Evolutionary conservation across 2,113 vertebrate species (phyloP).

Genomic region (Austrofundulus limnaeus): DNA sequence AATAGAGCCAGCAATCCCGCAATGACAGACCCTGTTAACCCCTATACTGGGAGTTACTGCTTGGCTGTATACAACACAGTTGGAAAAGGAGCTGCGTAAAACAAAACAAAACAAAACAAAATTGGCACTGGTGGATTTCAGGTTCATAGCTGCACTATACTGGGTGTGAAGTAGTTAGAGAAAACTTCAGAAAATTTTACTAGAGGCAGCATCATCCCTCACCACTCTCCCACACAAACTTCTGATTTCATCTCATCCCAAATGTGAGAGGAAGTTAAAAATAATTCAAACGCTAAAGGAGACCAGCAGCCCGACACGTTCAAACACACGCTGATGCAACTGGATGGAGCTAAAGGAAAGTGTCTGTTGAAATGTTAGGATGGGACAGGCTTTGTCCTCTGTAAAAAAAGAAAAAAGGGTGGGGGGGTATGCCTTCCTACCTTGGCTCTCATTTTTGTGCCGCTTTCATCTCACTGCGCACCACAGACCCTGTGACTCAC

Average conservation of each 20-base stretch:
- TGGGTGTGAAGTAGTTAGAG: slow-evolving; percentile 28
- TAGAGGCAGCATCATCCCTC: slow-evolving; percentile 51
- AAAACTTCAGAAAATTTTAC: slow-evolving; percentile 40
- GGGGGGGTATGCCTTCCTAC: slow-evolving; percentile 38
- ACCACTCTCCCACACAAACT: slow-evolving; percentile 58
- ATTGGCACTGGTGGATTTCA: slow-evolving; percentile 25
- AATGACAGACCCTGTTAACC: slow-evolving; percentile 63
- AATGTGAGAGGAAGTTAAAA: slow-evolving; percentile 64
- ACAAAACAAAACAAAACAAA: slow-evolving; percentile 11
- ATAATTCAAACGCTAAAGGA: slow-evolving; percentile 59
- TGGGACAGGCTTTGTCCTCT: slow-evolving; percentile 56
- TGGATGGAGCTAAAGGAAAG: slow-evolving; percentile 39
- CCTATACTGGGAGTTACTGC: slow-evolving; percentile 32
- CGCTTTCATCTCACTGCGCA: slow-evolving; percentile 66
- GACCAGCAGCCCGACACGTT: slow-evolving; percentile 54
- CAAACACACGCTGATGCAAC: slow-evolving; percentile 41
- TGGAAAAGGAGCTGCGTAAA: slow-evolving; percentile 18
- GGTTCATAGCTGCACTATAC: slow-evolving; percentile 29
- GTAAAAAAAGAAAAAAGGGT: slow-evolving; percentile 42
- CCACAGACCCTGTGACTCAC: slow-evolving; percentile 67
- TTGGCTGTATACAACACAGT: slow-evolving; percentile 23
- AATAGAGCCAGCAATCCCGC: slow-evolving; percentile 74
- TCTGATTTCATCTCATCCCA: slow-evolving; percentile 66
- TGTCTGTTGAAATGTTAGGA: slow-evolving; percentile 49
- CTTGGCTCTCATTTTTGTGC: slow-evolving; percentile 54